Conservation (phyloP, 2,797 vertebrate genomes). For the Hephaestus fuliginosus region DNA sequence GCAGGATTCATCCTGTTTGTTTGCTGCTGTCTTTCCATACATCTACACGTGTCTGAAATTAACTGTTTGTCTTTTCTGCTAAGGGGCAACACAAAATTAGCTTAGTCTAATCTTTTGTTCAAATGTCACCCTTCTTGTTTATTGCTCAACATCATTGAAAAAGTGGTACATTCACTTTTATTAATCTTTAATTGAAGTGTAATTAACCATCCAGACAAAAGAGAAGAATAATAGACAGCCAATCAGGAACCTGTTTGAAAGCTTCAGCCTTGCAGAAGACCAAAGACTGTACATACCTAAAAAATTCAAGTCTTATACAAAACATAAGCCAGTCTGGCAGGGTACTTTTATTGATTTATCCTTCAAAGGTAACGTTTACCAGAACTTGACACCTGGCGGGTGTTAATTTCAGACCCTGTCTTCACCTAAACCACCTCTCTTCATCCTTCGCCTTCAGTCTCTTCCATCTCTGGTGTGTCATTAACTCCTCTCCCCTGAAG, state of each 20-base stretch:
- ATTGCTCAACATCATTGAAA: not conserved
- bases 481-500: slow-evolving; percentile 54
- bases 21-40: not conserved
- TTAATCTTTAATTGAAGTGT: not conserved
- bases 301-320: slow-evolving; percentile 23
- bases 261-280: slow-evolving; percentile 22
- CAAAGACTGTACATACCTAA: slow-evolving; percentile 15
- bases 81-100: not conserved
- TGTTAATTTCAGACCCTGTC: slow-evolving; percentile 59
- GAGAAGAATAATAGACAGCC: slow-evolving; percentile 14
- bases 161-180: not conserved
- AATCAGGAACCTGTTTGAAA: slow-evolving; percentile 26
- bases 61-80: not conserved
- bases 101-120: not conserved
- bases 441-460: slow-evolving; percentile 9
- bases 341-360: slow-evolving; percentile 48
- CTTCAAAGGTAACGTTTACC: slow-evolving; percentile 57
- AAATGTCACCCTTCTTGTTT: not conserved
- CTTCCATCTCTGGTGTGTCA: slow-evolving; percentile 57
- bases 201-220: not conserved
- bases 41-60: slow-evolving; percentile 38
- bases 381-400: slow-evolving; percentile 39
- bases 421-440: slow-evolving; percentile 12
- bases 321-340: slow-evolving; percentile 36
- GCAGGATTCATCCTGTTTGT: slow-evolving; percentile 3